Conservation (phyloP, 2,888 invertebrate species). For the Prosapia bicincta region DNA sequence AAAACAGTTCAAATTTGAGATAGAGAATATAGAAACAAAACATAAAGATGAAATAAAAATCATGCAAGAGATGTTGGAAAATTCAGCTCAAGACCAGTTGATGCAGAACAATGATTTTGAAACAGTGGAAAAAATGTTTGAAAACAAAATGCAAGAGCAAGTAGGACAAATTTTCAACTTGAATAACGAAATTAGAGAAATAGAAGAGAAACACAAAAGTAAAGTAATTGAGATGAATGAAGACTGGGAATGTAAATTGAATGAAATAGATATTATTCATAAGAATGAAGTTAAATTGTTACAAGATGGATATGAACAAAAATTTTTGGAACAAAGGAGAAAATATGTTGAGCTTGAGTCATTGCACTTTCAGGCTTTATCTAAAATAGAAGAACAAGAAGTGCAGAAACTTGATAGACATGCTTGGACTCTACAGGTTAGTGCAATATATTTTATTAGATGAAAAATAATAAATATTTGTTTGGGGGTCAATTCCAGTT, state of each 20-base stretch:
- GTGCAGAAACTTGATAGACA: neutral
- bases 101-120: constrained; percentile 7
- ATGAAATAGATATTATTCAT: neutral
- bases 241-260: neutral
- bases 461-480: too few relatives aligned
- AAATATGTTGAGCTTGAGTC: neutral
- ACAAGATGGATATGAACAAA: neutral
- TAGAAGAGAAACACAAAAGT: neutral
- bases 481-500: too few relatives aligned
- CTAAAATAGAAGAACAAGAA: neutral
- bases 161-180: neutral
- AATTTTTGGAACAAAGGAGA: neutral
- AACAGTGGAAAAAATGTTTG: constrained; percentile 1
- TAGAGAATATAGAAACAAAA: constrained; percentile 1
- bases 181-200: neutral
- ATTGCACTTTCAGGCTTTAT: neutral
- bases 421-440: neutral
- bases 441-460: neutral
- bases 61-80: constrained; percentile 7
- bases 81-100: neutral
- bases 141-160: neutral
- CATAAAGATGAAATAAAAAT: constrained; percentile 8
- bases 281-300: neutral
- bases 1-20: neutral
- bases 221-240: neutral